phyloP scores from a whole-genome alignment of 2,113 vertebrate species.

The Clinocottus analis region DNA sequence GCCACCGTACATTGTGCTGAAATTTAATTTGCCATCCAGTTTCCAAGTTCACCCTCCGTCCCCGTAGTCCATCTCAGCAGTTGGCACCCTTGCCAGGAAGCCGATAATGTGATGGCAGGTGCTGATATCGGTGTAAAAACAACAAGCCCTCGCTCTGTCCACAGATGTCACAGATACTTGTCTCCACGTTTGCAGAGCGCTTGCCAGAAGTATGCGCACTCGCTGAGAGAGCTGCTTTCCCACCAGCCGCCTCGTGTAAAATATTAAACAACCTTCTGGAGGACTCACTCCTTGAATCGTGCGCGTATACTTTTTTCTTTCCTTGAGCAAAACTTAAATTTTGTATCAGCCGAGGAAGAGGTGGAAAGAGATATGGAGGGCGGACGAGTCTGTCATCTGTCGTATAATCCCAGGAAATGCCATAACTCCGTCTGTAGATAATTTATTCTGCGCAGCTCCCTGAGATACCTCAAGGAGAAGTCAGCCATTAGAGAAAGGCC shows the following conservation, averaged over 20 bases:
- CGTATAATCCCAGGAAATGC: constrained; percentile 66
- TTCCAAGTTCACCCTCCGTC: constrained; percentile 31
- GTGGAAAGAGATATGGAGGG: constrained; percentile 30
- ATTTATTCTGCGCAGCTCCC: constrained; percentile 71
- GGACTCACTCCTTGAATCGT: constrained; percentile 7
- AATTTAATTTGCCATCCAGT: constrained; percentile 22
- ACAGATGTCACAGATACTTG: constrained; percentile 67
- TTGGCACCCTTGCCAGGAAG: constrained; percentile 57
- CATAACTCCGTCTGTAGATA: constrained; percentile 54
- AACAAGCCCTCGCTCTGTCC: constrained; percentile 61
- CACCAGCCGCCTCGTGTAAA: constrained; percentile 15
- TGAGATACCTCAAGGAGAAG: constrained; percentile 55
- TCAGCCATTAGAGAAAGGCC: constrained; percentile 54
- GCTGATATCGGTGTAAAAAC: constrained; percentile 63
- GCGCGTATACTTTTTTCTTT: background rate
- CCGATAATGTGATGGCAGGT: constrained; percentile 67
- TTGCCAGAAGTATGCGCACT: constrained; percentile 54
- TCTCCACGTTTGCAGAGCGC: constrained; percentile 54
- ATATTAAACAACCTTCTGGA: constrained; percentile 44
- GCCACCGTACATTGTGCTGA: background rate
- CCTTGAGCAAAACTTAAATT: constrained; percentile 20
- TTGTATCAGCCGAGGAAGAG: constrained; percentile 27
- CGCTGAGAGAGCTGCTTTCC: background rate
- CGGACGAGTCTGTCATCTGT: constrained; percentile 58
- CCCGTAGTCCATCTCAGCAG: constrained; percentile 30